Evolutionary conservation across 1,140 invertebrate species (phyloP).

Genomic region (Stegodyphus dumicola): DNA sequence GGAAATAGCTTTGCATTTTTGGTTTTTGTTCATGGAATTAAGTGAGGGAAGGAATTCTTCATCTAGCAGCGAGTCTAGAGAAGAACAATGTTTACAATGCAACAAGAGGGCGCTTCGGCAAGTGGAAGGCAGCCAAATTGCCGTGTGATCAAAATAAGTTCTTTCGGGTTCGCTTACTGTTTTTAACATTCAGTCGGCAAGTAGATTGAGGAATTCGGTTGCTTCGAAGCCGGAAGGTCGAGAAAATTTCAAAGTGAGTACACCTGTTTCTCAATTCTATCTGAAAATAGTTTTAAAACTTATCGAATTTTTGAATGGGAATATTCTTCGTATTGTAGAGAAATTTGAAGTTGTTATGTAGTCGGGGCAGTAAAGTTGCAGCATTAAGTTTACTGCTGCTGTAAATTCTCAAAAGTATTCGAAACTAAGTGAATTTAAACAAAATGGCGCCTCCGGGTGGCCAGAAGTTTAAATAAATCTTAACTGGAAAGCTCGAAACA

Average conservation of each 20-base stretch:
- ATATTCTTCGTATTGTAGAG: too few relatives aligned
- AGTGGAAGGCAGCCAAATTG: conserved; percentile 38
- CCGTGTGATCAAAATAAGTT: conserved; percentile 51
- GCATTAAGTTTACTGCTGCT: too few relatives aligned
- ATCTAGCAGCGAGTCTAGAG: not conserved
- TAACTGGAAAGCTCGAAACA: too few relatives aligned
- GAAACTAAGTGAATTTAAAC: too few relatives aligned
- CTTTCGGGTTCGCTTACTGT: conserved; percentile 46
- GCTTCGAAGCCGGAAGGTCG: conserved; percentile 7
- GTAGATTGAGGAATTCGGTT: not conserved
- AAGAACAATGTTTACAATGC: not conserved
- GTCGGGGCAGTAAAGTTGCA: too few relatives aligned
- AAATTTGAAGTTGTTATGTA: too few relatives aligned
- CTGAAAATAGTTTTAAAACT: too few relatives aligned
- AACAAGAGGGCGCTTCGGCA: conserved; percentile 34
- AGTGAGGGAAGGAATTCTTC: not conserved
- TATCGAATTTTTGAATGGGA: too few relatives aligned
- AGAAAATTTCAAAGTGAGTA: not conserved
- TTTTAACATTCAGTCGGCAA: conserved; percentile 50
- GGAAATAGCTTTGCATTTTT: not conserved
- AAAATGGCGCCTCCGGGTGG: too few relatives aligned
- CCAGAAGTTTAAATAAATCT: too few relatives aligned
- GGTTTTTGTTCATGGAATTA: not conserved
- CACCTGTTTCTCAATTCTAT: too few relatives aligned
- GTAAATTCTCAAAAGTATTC: too few relatives aligned